Base-by-base conservation (phyloP, 2,888 invertebrate species). In the Eupithecia insigniata region DNA sequence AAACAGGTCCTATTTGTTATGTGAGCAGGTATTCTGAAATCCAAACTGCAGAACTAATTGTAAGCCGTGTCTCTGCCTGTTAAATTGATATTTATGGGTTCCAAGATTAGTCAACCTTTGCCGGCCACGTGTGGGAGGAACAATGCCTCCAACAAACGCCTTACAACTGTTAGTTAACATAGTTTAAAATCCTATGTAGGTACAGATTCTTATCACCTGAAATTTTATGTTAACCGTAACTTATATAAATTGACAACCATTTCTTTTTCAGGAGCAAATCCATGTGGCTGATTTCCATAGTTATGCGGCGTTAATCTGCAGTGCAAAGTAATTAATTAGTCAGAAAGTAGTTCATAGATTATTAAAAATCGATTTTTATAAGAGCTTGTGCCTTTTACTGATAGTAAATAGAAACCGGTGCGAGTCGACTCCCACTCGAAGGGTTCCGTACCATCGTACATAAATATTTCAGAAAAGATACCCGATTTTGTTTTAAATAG, bases 211-310 rank as follows among this genome's bases (percentile, higher is more conserved):
- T 51, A 51, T 51, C 51, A 28, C 28, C 30, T 30, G 30, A 51
- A 66, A 39, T 30, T 36, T 3, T 12, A 22, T 39, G 4, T 22
- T 55, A 14, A 26, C 30, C 32, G 16, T 46, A n/a, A 62, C 62
- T 62, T 61, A 64, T 55, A 16, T 26, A 34, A n/a, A 58, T n/a
- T 30, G 14, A 28, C 32, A 39, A 16, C 26, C 67, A 62, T 76
- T 81, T 83, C 75, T 79, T 69, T 95, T 95, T 79, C 94, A 96
- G 94, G 97, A 97, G 90, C 95, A 96, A 89, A 94, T 96, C 32
- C 97, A 97, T 84, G 91, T 97, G 18, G 94, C 95, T 28, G 96
- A 96, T 84, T 89, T 97, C 78, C 94, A 95, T 72, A 83, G 88
- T 55, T 96, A 97, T 88, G 94, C 96, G 77, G 89, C 94, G 14